Evolutionary conservation across 1,140 invertebrate genomes (phyloP), one percentile per base, ranked within the genome.

Genomic region (Leptopilina clavipes): DNA sequence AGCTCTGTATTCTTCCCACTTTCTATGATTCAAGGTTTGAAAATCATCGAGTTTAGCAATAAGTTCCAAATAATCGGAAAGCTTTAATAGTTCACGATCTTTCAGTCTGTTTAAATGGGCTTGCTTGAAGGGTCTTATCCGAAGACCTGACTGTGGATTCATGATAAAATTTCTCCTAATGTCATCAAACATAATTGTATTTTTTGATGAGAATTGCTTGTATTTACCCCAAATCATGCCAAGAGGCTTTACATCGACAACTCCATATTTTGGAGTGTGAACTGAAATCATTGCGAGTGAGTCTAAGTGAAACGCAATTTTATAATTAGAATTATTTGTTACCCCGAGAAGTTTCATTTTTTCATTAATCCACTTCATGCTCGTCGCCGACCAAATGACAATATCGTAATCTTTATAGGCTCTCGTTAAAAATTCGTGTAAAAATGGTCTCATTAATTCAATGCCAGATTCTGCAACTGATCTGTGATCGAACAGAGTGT

Each of bases 141-240:
- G 94, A 1, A 99, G 90, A 6, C 98, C 98, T 78, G 95, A 97
- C 82, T 97, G 95, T 14, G 97, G 97, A 90, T 99, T 99, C 98
- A 99, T 98, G 14, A 99, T 93, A 84, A 99, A 99, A 91, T 99
- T 99, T 81, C 97, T 91, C 74, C 97, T 92, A n/a, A 99, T 96
- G 86, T 99, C 98, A 86, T 99, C 98, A 85, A 99, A 97, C 97
- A 99, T 99, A 79, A 99, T 98, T 0, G 98, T 99, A 86, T 99
- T 99, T 84, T 95, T 96, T 0, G 94, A 91, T 56, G 92, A 94
- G 86, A 96, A 98, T 84, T 98, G 95, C 14, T 94, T 92, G 88
- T 95, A 99, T 88, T 98, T 97, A 12, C 97, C 98, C 98, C 98
- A 99, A 77, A 99, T 98, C 1, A 99, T 95, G 44, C 97, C 97